Conservation (phyloP, 1,140 invertebrate species). For the Venustaconcha ellipsiformis region DNA sequence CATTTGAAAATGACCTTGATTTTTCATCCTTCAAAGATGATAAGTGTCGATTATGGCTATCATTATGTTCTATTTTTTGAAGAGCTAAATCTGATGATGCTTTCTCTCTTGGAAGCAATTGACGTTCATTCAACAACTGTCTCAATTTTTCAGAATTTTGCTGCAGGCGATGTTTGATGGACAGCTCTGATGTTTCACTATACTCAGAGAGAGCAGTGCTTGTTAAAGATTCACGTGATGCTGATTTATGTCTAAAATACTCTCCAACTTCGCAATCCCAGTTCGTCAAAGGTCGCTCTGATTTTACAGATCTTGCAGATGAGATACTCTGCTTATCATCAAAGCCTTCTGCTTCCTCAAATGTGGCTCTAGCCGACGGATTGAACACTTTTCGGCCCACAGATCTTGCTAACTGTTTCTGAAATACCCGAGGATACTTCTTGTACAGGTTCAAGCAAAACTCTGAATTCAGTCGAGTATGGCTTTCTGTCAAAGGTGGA, state of each 20-base stretch:
- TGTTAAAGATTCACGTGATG: constrained; percentile 4
- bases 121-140: constrained; percentile 18
- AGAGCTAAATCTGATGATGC: neutral
- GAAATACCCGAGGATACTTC: constrained; percentile 16
- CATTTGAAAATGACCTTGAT: constrained; percentile 11
- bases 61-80: constrained; percentile 7
- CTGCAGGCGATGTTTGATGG: constrained; percentile 12
- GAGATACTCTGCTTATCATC: neutral
- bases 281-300: constrained; percentile 7
- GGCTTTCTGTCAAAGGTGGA: neutral
- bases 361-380: constrained; percentile 9
- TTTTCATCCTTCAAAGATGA: constrained; percentile 15
- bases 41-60: constrained; percentile 18
- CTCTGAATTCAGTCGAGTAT: constrained; percentile 13
- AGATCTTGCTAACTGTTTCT: constrained; percentile 2
- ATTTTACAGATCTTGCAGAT: neutral
- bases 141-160: constrained; percentile 18
- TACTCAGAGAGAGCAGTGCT: neutral
- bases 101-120: constrained; percentile 3
- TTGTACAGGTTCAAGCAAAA: constrained; percentile 18
- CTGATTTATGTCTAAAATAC: constrained; percentile 16
- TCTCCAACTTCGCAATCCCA: constrained; percentile 22
- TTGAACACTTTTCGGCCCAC: constrained; percentile 18
- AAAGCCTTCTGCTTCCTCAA: constrained; percentile 9
- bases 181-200: constrained; percentile 8